Conservation (phyloP, 1,140 invertebrate genomes). For the Diorhabda sublineata region DNA sequence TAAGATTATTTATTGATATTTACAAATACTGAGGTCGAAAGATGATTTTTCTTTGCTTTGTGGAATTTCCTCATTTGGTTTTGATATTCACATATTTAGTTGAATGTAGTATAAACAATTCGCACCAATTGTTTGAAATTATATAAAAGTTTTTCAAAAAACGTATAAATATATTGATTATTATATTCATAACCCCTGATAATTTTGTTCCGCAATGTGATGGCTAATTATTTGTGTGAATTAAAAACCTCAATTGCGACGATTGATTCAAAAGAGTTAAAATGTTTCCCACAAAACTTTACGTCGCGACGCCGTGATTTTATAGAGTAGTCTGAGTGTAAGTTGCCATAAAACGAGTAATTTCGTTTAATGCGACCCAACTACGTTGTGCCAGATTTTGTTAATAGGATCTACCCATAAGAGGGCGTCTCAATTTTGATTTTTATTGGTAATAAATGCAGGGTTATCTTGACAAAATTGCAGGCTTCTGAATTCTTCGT, state of each 20-base stretch:
- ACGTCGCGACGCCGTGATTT: neutral
- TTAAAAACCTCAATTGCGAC: neutral
- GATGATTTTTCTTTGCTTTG: too few species aligned
- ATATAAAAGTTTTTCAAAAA: too few species aligned
- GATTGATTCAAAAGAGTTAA: neutral
- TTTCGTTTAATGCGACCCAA: conserved; percentile 14
- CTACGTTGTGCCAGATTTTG: conserved; percentile 18
- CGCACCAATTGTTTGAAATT: too few species aligned
- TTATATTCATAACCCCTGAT: too few species aligned
- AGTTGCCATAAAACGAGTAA: conserved; percentile 15
- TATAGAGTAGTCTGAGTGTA: neutral
- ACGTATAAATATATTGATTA: too few species aligned
- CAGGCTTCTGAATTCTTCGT: neutral
- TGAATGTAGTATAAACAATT: too few species aligned
- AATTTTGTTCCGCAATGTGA: too few species aligned
- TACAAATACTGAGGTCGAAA: too few species aligned
- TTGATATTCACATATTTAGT: too few species aligned
- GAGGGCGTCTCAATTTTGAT: conserved; percentile 17
- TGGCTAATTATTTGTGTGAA: too few species aligned
- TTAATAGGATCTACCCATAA: conserved; percentile 13
- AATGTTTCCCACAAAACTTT: neutral
- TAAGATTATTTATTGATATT: too few species aligned
- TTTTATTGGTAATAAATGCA: conserved; percentile 13
- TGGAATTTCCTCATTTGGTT: too few species aligned
- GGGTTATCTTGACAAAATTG: conserved; percentile 2